Evolutionary conservation across 64 coral and sea anemone genomes (phyloP).

Genomic region (Catalaphyllia jardinei): DNA sequence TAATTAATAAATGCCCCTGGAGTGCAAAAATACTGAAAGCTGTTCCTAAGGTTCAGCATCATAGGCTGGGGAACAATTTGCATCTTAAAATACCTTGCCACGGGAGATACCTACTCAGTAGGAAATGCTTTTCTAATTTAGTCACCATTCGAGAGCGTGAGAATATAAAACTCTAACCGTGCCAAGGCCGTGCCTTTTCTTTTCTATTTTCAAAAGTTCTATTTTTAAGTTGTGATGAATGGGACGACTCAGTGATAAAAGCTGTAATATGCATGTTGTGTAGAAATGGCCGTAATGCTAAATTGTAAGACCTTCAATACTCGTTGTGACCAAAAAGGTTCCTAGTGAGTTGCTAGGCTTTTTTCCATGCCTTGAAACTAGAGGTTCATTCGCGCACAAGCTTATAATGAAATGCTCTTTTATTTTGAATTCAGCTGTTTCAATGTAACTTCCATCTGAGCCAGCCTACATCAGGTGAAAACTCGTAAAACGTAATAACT

Average conservation of each 20-base stretch:
- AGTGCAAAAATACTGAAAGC: not conserved
- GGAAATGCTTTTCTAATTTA: not conserved
- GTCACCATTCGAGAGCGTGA: not conserved
- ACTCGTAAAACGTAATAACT: not conserved
- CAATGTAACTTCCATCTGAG: not conserved
- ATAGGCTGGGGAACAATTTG: not conserved
- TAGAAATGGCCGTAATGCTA: too few species aligned
- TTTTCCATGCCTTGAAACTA: too few species aligned
- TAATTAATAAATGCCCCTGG: too few species aligned
- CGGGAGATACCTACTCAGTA: not conserved
- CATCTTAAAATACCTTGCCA: not conserved
- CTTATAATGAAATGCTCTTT: not conserved
- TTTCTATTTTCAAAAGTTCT: not conserved
- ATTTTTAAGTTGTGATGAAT: not conserved
- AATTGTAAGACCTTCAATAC: too few species aligned
- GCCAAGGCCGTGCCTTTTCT: not conserved
- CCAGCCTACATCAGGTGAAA: not conserved
- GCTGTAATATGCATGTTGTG: too few species aligned
- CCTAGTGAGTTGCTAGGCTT: too few species aligned
- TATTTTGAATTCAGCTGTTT: constrained; percentile 31
- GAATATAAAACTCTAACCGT: not conserved
- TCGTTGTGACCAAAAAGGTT: too few species aligned
- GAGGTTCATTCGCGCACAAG: too few species aligned
- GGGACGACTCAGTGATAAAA: too few species aligned
- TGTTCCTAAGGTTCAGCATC: not conserved